These are phyloP conservation scores for Ormyrus rosae DNA, from an alignment of 2,888 invertebrate genomes.

Conservation along the genomic window DNA sequence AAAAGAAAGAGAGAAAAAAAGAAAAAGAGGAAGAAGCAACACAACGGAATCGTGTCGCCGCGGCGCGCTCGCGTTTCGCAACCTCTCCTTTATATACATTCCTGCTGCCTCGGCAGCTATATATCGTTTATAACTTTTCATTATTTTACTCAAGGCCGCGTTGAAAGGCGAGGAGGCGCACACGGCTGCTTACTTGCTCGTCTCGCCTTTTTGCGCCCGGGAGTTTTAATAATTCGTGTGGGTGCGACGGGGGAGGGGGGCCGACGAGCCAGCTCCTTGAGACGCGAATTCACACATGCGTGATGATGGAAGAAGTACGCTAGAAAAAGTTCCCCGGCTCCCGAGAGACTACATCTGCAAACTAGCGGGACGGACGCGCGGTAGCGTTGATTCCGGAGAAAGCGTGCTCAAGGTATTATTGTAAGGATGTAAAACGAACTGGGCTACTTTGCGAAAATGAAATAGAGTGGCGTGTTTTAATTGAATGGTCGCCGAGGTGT, in stretches of 20 bases:
- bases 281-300: constrained; percentile 8
- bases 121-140: background rate
- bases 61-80: background rate
- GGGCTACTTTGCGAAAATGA: too few relatives aligned
- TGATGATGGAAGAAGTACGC: background rate
- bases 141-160: constrained; percentile 2
- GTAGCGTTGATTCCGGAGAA: too few relatives aligned
- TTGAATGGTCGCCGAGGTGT: too few relatives aligned
- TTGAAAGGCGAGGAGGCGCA: background rate
- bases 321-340: background rate
- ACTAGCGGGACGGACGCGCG: too few relatives aligned
- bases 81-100: background rate
- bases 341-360: too few relatives aligned
- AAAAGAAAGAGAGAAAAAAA: too few relatives aligned
- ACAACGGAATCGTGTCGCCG: background rate
- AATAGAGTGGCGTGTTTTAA: too few relatives aligned
- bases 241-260: background rate
- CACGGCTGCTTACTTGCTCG: background rate
- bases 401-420: too few relatives aligned
- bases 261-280: constrained; percentile 3
- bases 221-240: background rate
- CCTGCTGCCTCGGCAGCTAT: background rate
- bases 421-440: too few relatives aligned
- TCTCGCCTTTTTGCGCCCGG: too few relatives aligned
- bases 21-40: too few relatives aligned